Evolutionary conservation across 2,888 invertebrate genomes (phyloP), one percentile per base, ranked within the genome.

Genomic region (Esperia sulphurella): DNA sequence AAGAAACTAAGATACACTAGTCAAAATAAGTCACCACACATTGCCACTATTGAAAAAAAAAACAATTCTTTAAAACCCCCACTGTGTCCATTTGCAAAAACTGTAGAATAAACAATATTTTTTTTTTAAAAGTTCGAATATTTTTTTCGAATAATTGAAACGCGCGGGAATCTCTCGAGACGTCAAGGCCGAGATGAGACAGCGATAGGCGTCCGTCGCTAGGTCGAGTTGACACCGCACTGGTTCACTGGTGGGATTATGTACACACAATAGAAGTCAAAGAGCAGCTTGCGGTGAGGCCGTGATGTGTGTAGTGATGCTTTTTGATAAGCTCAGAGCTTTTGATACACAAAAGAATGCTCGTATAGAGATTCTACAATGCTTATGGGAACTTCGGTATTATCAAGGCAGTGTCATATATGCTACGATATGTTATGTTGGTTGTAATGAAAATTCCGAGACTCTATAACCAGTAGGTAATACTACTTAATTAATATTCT

Each of bases 211-310:
- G 74, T 68, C 67, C 68, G 65, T 42, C 55, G 45, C 51, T 58
- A 58, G 59, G 68, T 55, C 59, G 48, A 53, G 68, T 65, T 74
- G 65, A 65, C 70, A 69, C 67, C 63, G 61, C 48, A 76, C 76
- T 76, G 57, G 50, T n/a, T n/a, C n/a, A 5, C 14, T 12, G 38
- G 50, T 41, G 50, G 38, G 31, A 12, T 43, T 29, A 43, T 6
- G 6, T 43, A 9, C n/a, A 14, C n/a, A 14, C 14, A 33, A 31
- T 43, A 31, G 28, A 41, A n/a, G n/a, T 21, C 21, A 21, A 21
- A 28, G 41, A 41, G 33, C 8, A 13, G 9, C 33, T 14, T 39
- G 14, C 39, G 8, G 33, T 10, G 39, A 39, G 4, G 39, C 13
- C 39, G 9, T 14, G 14, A 39, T 3, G 1, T 6, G 14, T 8